A percentile compares a stretch with the other conserved stretches of the same genome.
These are phyloP conservation scores for Brachionus angularis DNA, from an alignment of 1,140 invertebrate genomes.

Conservation along the genomic window DNA sequence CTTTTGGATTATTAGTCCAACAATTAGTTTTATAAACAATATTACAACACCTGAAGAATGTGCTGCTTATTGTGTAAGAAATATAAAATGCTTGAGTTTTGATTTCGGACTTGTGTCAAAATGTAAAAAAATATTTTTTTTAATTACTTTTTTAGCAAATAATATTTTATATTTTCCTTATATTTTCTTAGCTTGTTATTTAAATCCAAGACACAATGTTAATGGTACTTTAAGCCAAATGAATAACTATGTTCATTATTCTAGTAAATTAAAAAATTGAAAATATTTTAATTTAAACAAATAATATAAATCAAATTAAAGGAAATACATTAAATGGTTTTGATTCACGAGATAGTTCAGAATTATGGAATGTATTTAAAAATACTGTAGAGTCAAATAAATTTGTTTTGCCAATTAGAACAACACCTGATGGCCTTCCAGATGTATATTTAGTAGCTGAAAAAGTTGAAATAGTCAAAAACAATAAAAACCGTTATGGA, in stretches of 20 bases:
- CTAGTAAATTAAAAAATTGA: neutral
- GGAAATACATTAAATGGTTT: constrained; percentile 31
- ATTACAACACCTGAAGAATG: constrained; percentile 4
- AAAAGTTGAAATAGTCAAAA: neutral
- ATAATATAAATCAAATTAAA: no score
- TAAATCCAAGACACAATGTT: constrained; percentile 12
- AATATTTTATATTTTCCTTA: neutral
- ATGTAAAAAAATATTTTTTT: neutral
- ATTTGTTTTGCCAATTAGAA: neutral
- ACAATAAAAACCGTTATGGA: constrained; percentile 11
- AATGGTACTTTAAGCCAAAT: neutral
- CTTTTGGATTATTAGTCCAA: constrained; percentile 6
- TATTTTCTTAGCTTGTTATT: constrained; percentile 4
- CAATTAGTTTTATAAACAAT: neutral
- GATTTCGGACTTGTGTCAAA: neutral
- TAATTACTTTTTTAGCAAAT: neutral
- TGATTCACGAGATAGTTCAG: neutral
- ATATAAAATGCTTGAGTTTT: constrained; percentile 34
- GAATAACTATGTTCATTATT: constrained; percentile 1
- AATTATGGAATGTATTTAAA: constrained; percentile 8
- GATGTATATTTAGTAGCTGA: neutral
- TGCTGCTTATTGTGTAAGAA: constrained; percentile 11
- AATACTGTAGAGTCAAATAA: neutral
- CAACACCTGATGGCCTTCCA: neutral
- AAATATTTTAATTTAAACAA: neutral